These are phyloP conservation scores for Drosophila seclusa DNA, from an alignment of 2,888 invertebrate species.

Conservation along the genomic window DNA sequence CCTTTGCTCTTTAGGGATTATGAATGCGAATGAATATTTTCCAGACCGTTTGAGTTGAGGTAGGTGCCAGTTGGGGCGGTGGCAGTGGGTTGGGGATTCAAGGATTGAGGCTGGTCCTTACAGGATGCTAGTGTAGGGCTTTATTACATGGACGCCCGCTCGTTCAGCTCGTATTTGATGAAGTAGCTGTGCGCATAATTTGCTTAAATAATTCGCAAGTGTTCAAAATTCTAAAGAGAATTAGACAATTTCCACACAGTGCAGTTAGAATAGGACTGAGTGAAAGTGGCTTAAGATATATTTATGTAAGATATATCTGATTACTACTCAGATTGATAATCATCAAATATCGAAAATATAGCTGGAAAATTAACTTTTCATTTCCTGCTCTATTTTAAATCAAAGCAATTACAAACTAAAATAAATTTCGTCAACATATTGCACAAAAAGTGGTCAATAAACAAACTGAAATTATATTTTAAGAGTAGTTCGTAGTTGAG, in stretches of 20 bases:
- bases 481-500: background rate
- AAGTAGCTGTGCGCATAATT: slow-evolving; percentile 65
- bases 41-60: slow-evolving; percentile 28
- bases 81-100: no score
- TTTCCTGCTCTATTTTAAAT: background rate
- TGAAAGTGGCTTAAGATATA: background rate
- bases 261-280: background rate
- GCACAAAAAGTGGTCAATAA: background rate
- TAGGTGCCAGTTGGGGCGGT: background rate
- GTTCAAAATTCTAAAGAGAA: slow-evolving; percentile 46
- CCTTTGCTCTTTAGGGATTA: slow-evolving; percentile 64
- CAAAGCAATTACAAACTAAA: background rate
- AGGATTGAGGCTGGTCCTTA: background rate
- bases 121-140: slow-evolving; percentile 9
- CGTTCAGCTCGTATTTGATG: slow-evolving; percentile 34
- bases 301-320: background rate
- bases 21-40: slow-evolving; percentile 71
- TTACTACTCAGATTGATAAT: background rate
- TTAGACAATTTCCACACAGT: background rate
- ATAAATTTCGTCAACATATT: no score
- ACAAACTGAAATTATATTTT: no score
- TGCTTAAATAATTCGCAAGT: slow-evolving; percentile 73
- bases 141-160: slow-evolving; percentile 15
- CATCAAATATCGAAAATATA: background rate
- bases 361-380: background rate